Evolutionary conservation across 1,140 invertebrate species (phyloP).

Genomic region (Lepidurus couesii): DNA sequence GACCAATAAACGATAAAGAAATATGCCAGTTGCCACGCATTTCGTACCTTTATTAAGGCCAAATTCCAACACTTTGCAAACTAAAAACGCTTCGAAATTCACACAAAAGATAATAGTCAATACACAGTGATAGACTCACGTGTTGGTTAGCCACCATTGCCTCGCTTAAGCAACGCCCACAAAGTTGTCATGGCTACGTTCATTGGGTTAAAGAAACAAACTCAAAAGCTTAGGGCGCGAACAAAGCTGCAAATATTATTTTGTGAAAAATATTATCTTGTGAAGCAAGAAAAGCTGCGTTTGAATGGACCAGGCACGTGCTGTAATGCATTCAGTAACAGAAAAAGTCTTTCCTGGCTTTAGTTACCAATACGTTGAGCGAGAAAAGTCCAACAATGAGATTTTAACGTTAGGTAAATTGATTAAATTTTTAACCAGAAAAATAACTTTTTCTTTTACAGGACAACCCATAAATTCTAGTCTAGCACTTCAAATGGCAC

Average conservation of each 20-base stretch:
- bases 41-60: too few relatives aligned
- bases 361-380: not conserved
- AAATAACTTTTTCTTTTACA: not conserved
- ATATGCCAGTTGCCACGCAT: too few relatives aligned
- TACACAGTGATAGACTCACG: too few relatives aligned
- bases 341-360: not conserved
- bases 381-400: not conserved
- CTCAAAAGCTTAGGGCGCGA: too few relatives aligned
- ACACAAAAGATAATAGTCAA: too few relatives aligned
- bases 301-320: not conserved
- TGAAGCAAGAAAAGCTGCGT: not conserved
- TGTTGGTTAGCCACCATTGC: too few relatives aligned
- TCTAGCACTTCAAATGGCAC: not conserved
- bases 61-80: too few relatives aligned
- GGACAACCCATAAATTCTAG: not conserved
- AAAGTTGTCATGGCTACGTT: too few relatives aligned
- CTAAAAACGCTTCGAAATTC: too few relatives aligned
- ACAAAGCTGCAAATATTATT: not conserved
- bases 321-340: not conserved
- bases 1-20: too few relatives aligned
- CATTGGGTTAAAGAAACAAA: too few relatives aligned
- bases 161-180: too few relatives aligned
- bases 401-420: not conserved
- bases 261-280: not conserved
- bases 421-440: not conserved